phyloP scores from a whole-genome alignment of 2,888 invertebrate species.

The Leptarthrus brevirostris region DNA sequence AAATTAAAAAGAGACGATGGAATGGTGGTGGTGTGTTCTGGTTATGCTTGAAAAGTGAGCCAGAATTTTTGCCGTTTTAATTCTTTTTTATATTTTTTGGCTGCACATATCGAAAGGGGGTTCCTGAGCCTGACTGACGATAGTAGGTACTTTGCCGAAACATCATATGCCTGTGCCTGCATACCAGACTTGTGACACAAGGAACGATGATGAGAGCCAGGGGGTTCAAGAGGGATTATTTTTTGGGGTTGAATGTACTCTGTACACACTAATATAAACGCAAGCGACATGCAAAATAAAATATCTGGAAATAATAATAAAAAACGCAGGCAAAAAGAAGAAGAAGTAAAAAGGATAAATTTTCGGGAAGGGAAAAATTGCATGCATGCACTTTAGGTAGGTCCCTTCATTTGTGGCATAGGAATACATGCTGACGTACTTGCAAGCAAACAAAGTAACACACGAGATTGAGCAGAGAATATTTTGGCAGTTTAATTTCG shows the following conservation, averaged over 20 bases:
- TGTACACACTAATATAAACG: neutral
- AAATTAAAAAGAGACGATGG: constrained; percentile 27
- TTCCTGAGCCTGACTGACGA: constrained; percentile 13
- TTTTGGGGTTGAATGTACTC: constrained; percentile 40
- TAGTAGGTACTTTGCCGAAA: constrained; percentile 31
- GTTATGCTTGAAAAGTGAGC: constrained; percentile 26
- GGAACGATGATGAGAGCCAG: constrained; percentile 40
- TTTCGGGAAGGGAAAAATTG: constrained; percentile 37
- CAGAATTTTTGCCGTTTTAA: constrained; percentile 27
- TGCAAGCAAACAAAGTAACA: constrained; percentile 27
- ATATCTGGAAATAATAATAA: constrained; percentile 40
- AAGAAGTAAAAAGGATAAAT: constrained; percentile 38
- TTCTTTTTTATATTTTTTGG: constrained; percentile 6
- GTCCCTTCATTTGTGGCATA: constrained; percentile 4
- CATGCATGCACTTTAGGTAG: constrained; percentile 30
- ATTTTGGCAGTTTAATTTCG: constrained; percentile 9
- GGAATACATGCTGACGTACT: neutral
- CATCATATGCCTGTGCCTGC: constrained; percentile 41
- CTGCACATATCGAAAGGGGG: constrained; percentile 44
- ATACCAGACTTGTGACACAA: constrained; percentile 43
- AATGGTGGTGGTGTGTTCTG: neutral
- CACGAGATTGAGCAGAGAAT: constrained; percentile 10
- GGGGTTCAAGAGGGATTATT: constrained; percentile 36
- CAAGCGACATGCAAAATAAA: constrained; percentile 19
- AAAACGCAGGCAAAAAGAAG: neutral